phyloP scores from a whole-genome alignment of 2,888 invertebrate species.

The Abscondita cerata region DNA sequence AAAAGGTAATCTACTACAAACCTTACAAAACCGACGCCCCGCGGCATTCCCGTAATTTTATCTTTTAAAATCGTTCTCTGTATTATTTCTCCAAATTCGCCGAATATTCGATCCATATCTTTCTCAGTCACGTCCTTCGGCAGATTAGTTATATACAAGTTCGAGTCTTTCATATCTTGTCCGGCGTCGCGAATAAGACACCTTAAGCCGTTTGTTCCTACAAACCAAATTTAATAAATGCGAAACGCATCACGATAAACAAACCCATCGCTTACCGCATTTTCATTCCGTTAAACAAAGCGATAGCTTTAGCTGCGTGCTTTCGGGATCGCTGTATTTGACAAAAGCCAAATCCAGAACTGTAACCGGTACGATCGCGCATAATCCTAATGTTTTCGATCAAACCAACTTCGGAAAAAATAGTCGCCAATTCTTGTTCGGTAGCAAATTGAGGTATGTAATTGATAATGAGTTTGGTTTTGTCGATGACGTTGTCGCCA shows the following conservation, averaged over 20 bases:
- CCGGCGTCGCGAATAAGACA: conserved; percentile 92
- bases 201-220: conserved; percentile 92
- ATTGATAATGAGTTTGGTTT: conserved; percentile 92
- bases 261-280: conserved; percentile 46
- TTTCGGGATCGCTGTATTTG: conserved; percentile 83
- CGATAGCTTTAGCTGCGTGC: conserved; percentile 88
- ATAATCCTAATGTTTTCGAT: conserved; percentile 91
- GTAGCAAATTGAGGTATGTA: conserved; percentile 94
- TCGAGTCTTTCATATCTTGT: conserved; percentile 92
- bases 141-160: conserved; percentile 91
- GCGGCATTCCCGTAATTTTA: conserved; percentile 84
- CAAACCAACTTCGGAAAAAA: conserved; percentile 88
- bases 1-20: conserved; percentile 55
- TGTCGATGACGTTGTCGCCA: conserved; percentile 46
- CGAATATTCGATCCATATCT: conserved; percentile 84
- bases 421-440: conserved; percentile 86
- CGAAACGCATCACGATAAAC: too few species aligned
- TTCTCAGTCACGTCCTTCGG: conserved; percentile 86
- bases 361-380: conserved; percentile 94
- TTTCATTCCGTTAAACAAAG: conserved; percentile 77
- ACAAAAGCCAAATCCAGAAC: conserved; percentile 97
- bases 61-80: conserved; percentile 91
- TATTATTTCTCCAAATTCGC: conserved; percentile 88
- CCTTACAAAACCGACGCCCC: conserved; percentile 94
- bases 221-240: too few species aligned